Evolutionary conservation across 2,113 vertebrate genomes (phyloP), one percentile per base, ranked within the genome.

Genomic region (Symphodus melops): DNA sequence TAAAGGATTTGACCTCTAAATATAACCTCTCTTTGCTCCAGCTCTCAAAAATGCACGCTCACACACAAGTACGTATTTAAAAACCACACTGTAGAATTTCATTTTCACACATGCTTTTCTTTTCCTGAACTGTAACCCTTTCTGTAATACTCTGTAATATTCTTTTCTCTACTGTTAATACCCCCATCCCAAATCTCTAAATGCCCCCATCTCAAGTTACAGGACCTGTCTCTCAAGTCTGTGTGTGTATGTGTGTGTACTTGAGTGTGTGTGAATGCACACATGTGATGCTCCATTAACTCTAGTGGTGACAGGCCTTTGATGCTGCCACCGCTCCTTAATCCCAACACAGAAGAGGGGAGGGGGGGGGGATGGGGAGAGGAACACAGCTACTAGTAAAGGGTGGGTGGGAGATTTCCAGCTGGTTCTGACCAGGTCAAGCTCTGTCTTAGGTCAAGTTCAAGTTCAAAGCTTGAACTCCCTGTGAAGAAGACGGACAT

Each of bases 291-390:
- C 87, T 90, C 89, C 88, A 91, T 92, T 92, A 92, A 89, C 85
- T 89, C 82, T 76, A 75, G 83, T 89, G 89, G 88, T 93, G 91
- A 91, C 88, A 90, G 88, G 86, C 57, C 86, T 91, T 91, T 91
- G 89, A 92, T 88, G 85, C 76, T 19, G 68, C 84, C 79, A 76
- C 75, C 11, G 63, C 81, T 82, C 78, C 79, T 87, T 93, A 91
- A 92, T 89, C 88, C 86, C 81, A 70, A 68, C 62, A 56, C 68
- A 69, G 72, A 85, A 80, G 62, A 76, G 72, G 72, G 54, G 58
- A 57, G 78, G 72, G 72, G 54, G 58, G 60, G 11, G 53, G 20
- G 28, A 23, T 9, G 19, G 20, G 8, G 19, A 53, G 41, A 49
- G 64, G 36, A 46, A 55, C 58, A 42, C 59, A 60, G 23, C 17